Conservation (phyloP, 2,888 invertebrate genomes). For the Cryptosula pallasiana region DNA sequence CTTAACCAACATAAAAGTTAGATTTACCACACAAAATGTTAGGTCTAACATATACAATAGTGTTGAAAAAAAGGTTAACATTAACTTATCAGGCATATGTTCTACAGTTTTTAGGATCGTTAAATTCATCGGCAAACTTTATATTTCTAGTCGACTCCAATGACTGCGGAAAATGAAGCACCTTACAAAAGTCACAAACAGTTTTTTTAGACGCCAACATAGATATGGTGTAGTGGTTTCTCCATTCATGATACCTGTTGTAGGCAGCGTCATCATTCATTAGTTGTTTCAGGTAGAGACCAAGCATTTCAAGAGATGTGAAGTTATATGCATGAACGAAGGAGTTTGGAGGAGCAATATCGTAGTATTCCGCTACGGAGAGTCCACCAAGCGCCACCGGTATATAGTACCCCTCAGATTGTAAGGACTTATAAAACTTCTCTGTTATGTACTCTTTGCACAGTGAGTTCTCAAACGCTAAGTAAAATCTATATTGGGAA, state of each 20-base stretch:
- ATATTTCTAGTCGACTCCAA: neutral
- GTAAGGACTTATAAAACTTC: conserved; percentile 6
- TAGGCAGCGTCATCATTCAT: neutral
- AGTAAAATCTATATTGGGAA: conserved; percentile 9
- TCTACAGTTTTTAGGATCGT: neutral
- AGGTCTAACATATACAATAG: no score
- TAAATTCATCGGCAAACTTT: neutral
- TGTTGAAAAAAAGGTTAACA: no score
- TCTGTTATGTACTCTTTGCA: conserved; percentile 2
- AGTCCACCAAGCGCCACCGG: neutral
- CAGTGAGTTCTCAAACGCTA: conserved; percentile 13
- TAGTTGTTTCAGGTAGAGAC: neutral
- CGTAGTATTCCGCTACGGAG: neutral
- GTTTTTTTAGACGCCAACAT: neutral
- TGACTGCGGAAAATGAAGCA: neutral
- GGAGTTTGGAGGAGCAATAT: conserved; percentile 2
- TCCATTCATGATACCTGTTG: conserved; percentile 10
- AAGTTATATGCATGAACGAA: conserved; percentile 13
- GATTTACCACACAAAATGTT: no score
- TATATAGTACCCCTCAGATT: neutral
- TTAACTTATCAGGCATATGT: no score
- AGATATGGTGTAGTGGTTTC: neutral
- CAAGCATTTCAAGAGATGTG: neutral
- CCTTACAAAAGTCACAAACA: neutral
- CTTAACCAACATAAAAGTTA: no score